Conservation (phyloP, 2,797 vertebrate genomes). For the Poeciliopsis gracilis region DNA sequence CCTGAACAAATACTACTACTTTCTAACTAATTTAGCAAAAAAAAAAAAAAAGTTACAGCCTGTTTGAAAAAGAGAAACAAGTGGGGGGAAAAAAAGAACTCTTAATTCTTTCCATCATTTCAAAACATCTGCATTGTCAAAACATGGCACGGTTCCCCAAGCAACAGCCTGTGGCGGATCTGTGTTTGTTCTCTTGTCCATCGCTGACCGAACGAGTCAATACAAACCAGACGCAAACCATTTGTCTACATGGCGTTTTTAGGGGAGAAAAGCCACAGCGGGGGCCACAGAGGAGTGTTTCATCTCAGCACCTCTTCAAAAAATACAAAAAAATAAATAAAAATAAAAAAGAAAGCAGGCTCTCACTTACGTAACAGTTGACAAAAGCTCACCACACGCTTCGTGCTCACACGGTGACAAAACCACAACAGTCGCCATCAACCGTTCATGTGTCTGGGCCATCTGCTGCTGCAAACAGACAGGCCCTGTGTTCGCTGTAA, state of each 20-base stretch:
- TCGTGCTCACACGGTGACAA: background rate
- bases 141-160: background rate
- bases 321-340: no score
- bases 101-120: background rate
- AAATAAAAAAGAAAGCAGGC: background rate
- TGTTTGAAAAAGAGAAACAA: background rate
- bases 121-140: background rate
- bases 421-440: background rate
- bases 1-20: background rate
- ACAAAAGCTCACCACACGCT: background rate
- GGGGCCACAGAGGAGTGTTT: background rate
- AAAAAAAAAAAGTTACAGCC: no score
- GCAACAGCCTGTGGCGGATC: background rate
- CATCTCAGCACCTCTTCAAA: constrained; percentile 13
- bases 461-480: background rate
- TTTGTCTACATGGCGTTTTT: background rate
- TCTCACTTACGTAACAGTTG: background rate
- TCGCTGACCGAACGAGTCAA: background rate
- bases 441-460: background rate
- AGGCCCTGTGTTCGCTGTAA: background rate
- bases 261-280: background rate
- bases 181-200: background rate
- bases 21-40: no score
- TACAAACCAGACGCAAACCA: background rate
- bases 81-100: no score